A percentile compares a stretch with the other conserved stretches of the same genome.
phyloP scores from a whole-genome alignment of 2,888 invertebrate genomes.

The Nomada fucata region DNA sequence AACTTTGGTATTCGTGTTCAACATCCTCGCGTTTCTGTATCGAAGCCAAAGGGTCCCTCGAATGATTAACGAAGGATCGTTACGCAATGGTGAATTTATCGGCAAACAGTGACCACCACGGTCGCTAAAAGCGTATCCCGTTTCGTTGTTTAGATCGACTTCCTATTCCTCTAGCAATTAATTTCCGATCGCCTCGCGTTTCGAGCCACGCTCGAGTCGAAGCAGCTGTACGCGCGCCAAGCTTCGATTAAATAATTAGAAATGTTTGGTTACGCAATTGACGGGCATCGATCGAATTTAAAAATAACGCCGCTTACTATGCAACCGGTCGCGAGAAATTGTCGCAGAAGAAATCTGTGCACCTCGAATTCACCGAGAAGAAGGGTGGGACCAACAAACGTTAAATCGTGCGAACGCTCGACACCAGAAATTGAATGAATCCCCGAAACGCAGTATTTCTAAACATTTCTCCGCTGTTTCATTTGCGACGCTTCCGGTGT shows the following conservation, averaged over 20 bases:
- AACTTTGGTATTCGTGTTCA: slow-evolving; percentile 41
- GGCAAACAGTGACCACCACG: slow-evolving; percentile 4
- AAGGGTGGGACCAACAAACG: background rate
- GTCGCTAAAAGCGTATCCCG: background rate
- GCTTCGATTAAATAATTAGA: slow-evolving; percentile 53
- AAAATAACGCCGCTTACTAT: slow-evolving; percentile 40
- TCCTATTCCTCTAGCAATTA: background rate
- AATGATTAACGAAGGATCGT: slow-evolving; percentile 36
- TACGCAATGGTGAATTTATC: slow-evolving; percentile 48
- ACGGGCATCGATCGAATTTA: slow-evolving; percentile 53
- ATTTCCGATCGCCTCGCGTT: slow-evolving; percentile 7
- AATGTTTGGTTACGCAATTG: slow-evolving; percentile 49
- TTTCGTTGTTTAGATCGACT: slow-evolving; percentile 10
- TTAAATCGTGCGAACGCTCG: background rate
- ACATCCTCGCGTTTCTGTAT: slow-evolving; percentile 7
- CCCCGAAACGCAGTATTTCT: background rate
- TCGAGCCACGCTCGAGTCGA: slow-evolving; percentile 23
- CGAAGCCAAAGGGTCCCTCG: slow-evolving; percentile 47
- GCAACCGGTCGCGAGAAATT: too few species aligned
- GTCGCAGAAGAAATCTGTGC: too few species aligned
- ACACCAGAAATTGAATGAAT: background rate
- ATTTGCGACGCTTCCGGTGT: background rate
- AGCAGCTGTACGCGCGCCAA: slow-evolving; percentile 53
- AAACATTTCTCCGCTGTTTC: background rate
- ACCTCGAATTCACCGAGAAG: too few species aligned